phyloP scores from a whole-genome alignment of 2,113 vertebrate genomes.

The Ranitomeya variabilis region DNA sequence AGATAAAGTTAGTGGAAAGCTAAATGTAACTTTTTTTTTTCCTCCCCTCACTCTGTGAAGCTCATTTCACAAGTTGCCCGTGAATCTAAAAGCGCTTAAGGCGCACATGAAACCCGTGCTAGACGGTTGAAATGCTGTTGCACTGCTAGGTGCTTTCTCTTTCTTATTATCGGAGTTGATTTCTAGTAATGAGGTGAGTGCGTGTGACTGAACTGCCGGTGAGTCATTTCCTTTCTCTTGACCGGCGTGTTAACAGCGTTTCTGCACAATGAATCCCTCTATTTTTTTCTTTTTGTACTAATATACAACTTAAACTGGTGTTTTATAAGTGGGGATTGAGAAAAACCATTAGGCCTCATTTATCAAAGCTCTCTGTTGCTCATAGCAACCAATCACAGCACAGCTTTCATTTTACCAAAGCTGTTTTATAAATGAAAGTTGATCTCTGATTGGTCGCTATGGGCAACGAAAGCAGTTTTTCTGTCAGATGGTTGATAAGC shows the following conservation, averaged over 20 bases:
- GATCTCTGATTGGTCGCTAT: too few relatives aligned
- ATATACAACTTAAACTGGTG: too few relatives aligned
- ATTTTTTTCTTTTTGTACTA: not conserved
- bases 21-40: not conserved
- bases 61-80: not conserved
- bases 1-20: too few relatives aligned
- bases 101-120: not conserved
- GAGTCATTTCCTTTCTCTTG: constrained; percentile 43
- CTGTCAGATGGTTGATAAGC: too few relatives aligned
- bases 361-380: too few relatives aligned
- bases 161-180: constrained; percentile 24
- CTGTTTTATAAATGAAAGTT: too few relatives aligned
- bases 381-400: too few relatives aligned
- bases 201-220: constrained; percentile 10
- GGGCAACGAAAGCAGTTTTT: too few relatives aligned
- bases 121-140: not conserved
- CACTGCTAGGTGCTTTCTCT: constrained; percentile 21
- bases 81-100: not conserved
- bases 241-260: not conserved
- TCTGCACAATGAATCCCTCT: not conserved
- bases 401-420: too few relatives aligned
- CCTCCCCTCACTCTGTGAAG: too few relatives aligned
- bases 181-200: constrained; percentile 45
- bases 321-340: not conserved
- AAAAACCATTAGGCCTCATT: not conserved